Evolutionary conservation across 2,888 invertebrate genomes (phyloP).

Genomic region (Creontiades dilutus): DNA sequence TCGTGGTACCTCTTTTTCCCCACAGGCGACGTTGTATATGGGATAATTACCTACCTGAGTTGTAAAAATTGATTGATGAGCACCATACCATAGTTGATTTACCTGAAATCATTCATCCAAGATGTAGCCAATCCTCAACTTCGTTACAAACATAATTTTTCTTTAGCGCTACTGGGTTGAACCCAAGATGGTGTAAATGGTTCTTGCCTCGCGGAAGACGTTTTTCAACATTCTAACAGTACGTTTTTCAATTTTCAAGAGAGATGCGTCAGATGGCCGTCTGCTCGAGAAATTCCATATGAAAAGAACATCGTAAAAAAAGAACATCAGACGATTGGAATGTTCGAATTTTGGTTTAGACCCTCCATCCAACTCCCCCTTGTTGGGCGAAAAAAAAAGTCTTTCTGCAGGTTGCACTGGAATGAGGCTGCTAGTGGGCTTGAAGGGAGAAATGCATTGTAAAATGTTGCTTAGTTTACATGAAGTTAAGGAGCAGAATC

Average conservation of each 20-base stretch:
- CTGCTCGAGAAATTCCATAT: neutral
- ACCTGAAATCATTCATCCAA: too few species aligned
- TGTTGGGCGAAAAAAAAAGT: neutral
- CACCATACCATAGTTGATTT: too few species aligned
- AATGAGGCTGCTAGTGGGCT: neutral
- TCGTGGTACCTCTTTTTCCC: too few species aligned
- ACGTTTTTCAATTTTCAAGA: too few species aligned
- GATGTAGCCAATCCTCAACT: too few species aligned
- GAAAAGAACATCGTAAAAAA: neutral
- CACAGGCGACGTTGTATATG: too few species aligned
- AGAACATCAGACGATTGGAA: conserved; percentile 35
- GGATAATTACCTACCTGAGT: too few species aligned
- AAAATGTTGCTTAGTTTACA: conserved; percentile 56
- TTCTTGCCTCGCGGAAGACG: too few species aligned
- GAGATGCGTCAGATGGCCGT: neutral
- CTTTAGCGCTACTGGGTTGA: neutral
- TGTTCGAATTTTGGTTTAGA: conserved; percentile 4
- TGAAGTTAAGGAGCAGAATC: conserved; percentile 60
- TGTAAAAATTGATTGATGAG: too few species aligned
- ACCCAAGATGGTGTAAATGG: too few species aligned
- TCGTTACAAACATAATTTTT: neutral
- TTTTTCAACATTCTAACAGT: too few species aligned
- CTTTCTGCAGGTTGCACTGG: conserved; percentile 28
- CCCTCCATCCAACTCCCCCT: neutral
- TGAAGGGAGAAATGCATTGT: conserved; percentile 53